Evolutionary conservation across 2,888 invertebrate genomes (phyloP).

Genomic region (Busseola fusca): DNA sequence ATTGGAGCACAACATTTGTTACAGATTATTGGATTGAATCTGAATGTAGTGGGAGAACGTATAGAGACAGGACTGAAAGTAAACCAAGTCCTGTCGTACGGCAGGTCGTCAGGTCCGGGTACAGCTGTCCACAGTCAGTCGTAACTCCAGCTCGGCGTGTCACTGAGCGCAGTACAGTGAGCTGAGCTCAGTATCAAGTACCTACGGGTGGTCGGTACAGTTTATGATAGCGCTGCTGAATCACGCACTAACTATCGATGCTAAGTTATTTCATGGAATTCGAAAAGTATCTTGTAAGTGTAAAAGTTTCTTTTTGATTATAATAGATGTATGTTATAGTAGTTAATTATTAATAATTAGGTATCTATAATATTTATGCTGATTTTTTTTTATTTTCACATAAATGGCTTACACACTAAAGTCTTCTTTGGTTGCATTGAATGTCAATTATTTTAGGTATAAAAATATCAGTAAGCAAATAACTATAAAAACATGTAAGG

Average conservation of each 20-base stretch:
- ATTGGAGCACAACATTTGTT: background rate
- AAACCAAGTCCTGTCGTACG: background rate
- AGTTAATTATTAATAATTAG: background rate
- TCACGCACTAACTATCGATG: constrained; percentile 2
- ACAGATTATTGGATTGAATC: background rate
- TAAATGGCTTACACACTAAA: background rate
- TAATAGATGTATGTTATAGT: background rate
- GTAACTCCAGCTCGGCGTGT: constrained; percentile 29
- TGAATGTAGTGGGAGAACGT: too few species aligned
- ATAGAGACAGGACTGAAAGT: background rate
- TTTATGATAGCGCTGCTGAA: constrained; percentile 3
- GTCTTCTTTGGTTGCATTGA: background rate
- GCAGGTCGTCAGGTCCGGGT: background rate
- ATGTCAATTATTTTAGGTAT: background rate
- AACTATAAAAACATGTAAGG: background rate
- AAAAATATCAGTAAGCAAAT: background rate
- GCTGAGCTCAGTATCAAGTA: constrained; percentile 17
- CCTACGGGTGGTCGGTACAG: background rate
- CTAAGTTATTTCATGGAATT: constrained; percentile 6
- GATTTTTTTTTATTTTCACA: background rate
- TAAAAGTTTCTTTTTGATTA: background rate
- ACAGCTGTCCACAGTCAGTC: background rate
- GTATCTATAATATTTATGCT: background rate
- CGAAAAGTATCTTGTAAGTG: background rate
- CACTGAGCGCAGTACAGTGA: constrained; percentile 18